Conservation (phyloP, 2,888 invertebrate genomes). For the Euplexia lucipara region DNA sequence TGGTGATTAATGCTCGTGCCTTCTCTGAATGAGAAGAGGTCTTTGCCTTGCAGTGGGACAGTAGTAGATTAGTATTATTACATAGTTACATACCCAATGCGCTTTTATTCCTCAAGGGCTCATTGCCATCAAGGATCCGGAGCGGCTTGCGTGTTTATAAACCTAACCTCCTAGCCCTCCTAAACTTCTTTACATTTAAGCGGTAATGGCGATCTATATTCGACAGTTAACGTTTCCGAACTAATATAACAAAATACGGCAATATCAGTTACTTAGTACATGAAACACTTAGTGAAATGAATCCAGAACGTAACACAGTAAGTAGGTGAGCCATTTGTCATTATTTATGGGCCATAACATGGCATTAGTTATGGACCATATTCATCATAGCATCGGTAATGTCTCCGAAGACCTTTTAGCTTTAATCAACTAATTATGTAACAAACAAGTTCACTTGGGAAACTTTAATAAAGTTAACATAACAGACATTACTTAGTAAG, state of each 20-base stretch:
- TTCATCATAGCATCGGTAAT: slow-evolving; percentile 39
- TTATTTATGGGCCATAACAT: slow-evolving; percentile 55
- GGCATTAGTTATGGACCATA: slow-evolving; percentile 40
- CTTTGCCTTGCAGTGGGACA: too few species aligned
- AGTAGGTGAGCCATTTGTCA: slow-evolving; percentile 46
- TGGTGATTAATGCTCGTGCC: too few species aligned
- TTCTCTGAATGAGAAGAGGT: too few species aligned
- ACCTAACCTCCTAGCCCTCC: too few species aligned
- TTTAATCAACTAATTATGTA: slow-evolving; percentile 45
- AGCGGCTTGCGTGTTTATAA: too few species aligned
- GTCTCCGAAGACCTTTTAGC: slow-evolving; percentile 20
- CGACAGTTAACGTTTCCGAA: neutral
- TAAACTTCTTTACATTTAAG: neutral
- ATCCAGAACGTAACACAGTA: slow-evolving; percentile 41
- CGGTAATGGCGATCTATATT: neutral
- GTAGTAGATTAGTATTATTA: too few species aligned
- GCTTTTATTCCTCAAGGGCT: too few species aligned
- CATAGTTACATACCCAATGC: too few species aligned
- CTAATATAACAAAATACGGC: slow-evolving; percentile 39
- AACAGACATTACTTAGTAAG: too few species aligned
- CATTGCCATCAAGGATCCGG: too few species aligned
- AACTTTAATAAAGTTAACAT: slow-evolving; percentile 13
- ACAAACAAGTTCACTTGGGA: slow-evolving; percentile 20
- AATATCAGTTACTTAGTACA: slow-evolving; percentile 14
- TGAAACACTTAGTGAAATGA: slow-evolving; percentile 54